Evolutionary conservation across 2,113 vertebrate species (phyloP), one percentile per base, ranked within the genome.

Genomic region (Aphyosemion australe): DNA sequence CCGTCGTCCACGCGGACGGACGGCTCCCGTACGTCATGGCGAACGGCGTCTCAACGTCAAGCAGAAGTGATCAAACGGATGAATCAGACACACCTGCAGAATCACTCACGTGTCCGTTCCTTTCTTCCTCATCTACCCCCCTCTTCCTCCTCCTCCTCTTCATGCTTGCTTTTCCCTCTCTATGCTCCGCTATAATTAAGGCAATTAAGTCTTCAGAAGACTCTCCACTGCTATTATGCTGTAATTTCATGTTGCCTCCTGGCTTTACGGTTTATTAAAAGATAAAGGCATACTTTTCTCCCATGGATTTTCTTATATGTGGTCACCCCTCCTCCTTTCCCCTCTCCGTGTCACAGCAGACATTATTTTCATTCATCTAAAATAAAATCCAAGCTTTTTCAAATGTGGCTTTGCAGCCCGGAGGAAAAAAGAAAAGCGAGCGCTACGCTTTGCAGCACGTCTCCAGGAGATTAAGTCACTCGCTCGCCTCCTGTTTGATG

Each of bases 211-310:
- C 87, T 90, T 92, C 91, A 90, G 89, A 92, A 87, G 89, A 88
- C 80, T 85, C 84, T 88, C 80, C 83, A 85, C 87, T 89, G 83
- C 90, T 73, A 88, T 91, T 92, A 90, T 85, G 76, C 80, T 77
- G 86, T 91, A 91, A 92, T 92, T 93, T 90, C 89, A 92, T 89
- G 86, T 92, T 91, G 90, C 90, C 92, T 92, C 88, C 90, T 91
- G 88, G 88, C 90, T 90, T 88, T 84, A 90, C 74, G 76, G 86
- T 90, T 92, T 93, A 92, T 92, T 93, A 92, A 90, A 91, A 92
- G 91, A 92, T 92, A 92, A 93, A 93, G 89, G 88, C 89, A 90
- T 90, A 92, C 80, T 89, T 92, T 87, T 84, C 85, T 90, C 80
- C 76, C 80, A 83, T 85, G 86, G 84, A 87, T 88, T 87, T 80